Percentiles rank a stretch among this genome's conserved stretches.
Evolutionary conservation across 2,888 invertebrate genomes (phyloP).

Genomic region (Scrobipalpa atriplicella): DNA sequence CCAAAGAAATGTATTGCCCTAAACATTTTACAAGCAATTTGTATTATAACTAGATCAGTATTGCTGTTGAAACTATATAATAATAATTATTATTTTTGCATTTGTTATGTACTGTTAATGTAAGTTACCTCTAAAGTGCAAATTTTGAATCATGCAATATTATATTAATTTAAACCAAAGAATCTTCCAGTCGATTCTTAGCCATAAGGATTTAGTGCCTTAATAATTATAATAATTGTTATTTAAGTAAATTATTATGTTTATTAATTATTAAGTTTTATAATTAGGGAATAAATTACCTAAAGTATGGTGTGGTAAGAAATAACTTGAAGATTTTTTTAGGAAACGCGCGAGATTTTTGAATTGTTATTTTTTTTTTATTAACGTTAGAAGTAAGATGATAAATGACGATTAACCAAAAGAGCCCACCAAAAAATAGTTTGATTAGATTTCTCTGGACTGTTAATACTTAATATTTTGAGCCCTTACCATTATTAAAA

Average conservation of each 20-base stretch:
- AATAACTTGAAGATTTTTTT: constrained; percentile 22
- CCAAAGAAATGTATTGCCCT: constrained; percentile 72
- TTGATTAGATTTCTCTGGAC: constrained; percentile 23
- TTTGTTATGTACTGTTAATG: constrained; percentile 59
- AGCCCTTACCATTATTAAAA: not conserved
- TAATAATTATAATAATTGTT: constrained; percentile 52
- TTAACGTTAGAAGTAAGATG: constrained; percentile 20
- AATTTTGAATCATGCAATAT: constrained; percentile 68
- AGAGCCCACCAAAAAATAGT: constrained; percentile 26
- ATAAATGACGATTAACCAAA: constrained; percentile 21
- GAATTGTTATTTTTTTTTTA: constrained; percentile 17
- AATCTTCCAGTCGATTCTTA: constrained; percentile 76
- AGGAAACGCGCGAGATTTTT: constrained; percentile 14
- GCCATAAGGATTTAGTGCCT: constrained; percentile 63
- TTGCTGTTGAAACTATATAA: constrained; percentile 63
- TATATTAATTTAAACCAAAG: constrained; percentile 64
- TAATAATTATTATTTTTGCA: constrained; percentile 53
- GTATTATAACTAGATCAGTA: constrained; percentile 65
- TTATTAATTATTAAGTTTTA: constrained; percentile 38
- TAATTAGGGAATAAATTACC: constrained; percentile 31
- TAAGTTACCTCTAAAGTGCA: constrained; percentile 77
- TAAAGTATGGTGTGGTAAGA: constrained; percentile 25
- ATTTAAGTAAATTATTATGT: constrained; percentile 63
- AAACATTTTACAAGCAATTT: constrained; percentile 51
- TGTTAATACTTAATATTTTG: constrained; percentile 14